Conservation (phyloP, 2,888 invertebrate genomes). For the Apodemia zela region DNA sequence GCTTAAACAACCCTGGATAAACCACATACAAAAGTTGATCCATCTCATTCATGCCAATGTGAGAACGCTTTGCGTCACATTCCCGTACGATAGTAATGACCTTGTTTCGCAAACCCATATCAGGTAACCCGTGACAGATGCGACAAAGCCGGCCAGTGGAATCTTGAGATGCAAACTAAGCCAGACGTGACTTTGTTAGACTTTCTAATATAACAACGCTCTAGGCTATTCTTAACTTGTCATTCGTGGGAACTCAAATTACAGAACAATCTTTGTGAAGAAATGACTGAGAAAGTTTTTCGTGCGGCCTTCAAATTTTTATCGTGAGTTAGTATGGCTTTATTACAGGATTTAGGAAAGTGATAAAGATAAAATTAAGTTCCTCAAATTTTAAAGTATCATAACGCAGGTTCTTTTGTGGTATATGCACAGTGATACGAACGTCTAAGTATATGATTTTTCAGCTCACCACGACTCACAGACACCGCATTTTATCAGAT, state of each 20-base stretch:
- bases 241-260: conserved; percentile 72
- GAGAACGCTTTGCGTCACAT: conserved; percentile 39
- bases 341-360: background rate
- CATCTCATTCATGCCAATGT: conserved; percentile 24
- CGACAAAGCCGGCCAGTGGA: conserved; percentile 60
- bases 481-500: too few relatives aligned
- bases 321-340: conserved; percentile 1
- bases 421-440: too few relatives aligned
- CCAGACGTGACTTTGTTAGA: conserved; percentile 69
- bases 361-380: background rate
- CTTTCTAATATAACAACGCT: conserved; percentile 67
- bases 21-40: conserved; percentile 18
- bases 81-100: conserved; percentile 43
- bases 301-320: conserved; percentile 28
- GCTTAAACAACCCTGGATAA: background rate
- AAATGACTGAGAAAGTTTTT: conserved; percentile 47
- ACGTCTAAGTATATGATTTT: too few relatives aligned
- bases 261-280: conserved; percentile 53
- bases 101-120: conserved; percentile 55
- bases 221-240: conserved; percentile 61
- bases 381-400: too few relatives aligned
- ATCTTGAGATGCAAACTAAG: conserved; percentile 69
- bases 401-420: too few relatives aligned
- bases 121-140: conserved; percentile 67
- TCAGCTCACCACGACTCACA: too few relatives aligned